phyloP scores from a whole-genome alignment of 1,140 invertebrate genomes.

The Dolichoris vasculosae region DNA sequence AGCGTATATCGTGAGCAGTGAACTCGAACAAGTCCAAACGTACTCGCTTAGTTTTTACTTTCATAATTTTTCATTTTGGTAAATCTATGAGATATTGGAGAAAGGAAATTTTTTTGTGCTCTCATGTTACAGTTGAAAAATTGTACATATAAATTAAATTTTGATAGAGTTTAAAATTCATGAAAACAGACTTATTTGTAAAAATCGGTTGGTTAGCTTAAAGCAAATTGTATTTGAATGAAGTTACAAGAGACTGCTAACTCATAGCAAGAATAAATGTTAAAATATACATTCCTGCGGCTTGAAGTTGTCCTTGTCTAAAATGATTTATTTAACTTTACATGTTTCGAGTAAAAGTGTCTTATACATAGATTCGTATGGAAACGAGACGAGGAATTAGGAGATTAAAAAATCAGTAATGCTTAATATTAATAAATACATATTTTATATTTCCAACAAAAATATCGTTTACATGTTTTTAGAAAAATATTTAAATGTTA shows the following conservation, averaged over 20 bases:
- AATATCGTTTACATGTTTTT: conserved; percentile 26
- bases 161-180: conserved; percentile 20
- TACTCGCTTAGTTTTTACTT: conserved; percentile 50
- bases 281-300: conserved; percentile 54
- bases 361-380: conserved; percentile 28
- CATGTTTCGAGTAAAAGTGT: conserved; percentile 22
- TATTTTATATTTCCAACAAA: conserved; percentile 42
- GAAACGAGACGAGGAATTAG: conserved; percentile 38
- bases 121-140: conserved; percentile 49
- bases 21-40: conserved; percentile 46
- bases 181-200: conserved; percentile 47
- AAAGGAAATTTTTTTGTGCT: conserved; percentile 56
- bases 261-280: conserved; percentile 54
- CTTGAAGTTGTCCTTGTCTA: conserved; percentile 53
- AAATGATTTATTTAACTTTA: conserved; percentile 47
- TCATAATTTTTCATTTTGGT: conserved; percentile 55
- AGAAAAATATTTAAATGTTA: not conserved
- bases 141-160: conserved; percentile 52
- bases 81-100: conserved; percentile 50
- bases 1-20: conserved; percentile 37
- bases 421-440: conserved; percentile 37
- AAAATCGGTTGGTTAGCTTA: conserved; percentile 51
- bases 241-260: conserved; percentile 54
- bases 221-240: conserved; percentile 55
- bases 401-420: conserved; percentile 22